Conservation (phyloP, 2,888 invertebrate genomes). For the Serripes groenlandicus region DNA sequence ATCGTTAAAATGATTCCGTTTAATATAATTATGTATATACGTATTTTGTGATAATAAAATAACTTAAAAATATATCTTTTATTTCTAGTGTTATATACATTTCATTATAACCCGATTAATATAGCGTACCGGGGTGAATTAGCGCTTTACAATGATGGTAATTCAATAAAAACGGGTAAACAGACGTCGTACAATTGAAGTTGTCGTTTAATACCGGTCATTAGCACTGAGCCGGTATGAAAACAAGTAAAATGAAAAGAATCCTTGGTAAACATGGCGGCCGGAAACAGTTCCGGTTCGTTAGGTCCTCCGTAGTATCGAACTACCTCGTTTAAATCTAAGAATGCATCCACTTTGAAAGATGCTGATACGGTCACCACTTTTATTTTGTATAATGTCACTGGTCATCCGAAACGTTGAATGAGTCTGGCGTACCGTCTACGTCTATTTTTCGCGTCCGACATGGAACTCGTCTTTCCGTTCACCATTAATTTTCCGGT, state of each 20-base stretch:
- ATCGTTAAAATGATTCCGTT: not conserved
- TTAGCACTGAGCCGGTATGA: slow-evolving; percentile 21
- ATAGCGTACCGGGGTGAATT: not conserved
- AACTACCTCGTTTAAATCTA: not conserved
- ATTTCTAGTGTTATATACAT: not conserved
- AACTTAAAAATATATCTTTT: not conserved
- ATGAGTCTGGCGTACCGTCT: slow-evolving; percentile 19
- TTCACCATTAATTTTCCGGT: slow-evolving; percentile 12
- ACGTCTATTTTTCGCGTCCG: not conserved
- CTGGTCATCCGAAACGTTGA: slow-evolving; percentile 10
- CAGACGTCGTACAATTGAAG: slow-evolving; percentile 8
- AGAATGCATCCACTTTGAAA: not conserved
- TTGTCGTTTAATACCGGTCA: slow-evolving; percentile 29
- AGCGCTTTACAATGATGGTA: not conserved
- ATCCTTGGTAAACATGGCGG: slow-evolving; percentile 18
- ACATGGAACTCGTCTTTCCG: not conserved
- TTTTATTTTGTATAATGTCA: not conserved
- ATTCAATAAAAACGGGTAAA: slow-evolving; percentile 14
- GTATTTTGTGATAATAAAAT: not conserved
- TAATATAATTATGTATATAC: not conserved
- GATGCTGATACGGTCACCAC: not conserved
- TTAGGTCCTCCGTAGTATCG: not conserved
- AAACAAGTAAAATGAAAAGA: slow-evolving; percentile 29
- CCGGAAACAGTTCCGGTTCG: not conserved
- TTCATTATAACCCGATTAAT: not conserved